Percentiles rank a stretch among this genome's conserved stretches.
These are phyloP conservation scores for Acanthochromis polyacanthus DNA, from an alignment of 2,113 vertebrate genomes.

Conservation along the genomic window DNA sequence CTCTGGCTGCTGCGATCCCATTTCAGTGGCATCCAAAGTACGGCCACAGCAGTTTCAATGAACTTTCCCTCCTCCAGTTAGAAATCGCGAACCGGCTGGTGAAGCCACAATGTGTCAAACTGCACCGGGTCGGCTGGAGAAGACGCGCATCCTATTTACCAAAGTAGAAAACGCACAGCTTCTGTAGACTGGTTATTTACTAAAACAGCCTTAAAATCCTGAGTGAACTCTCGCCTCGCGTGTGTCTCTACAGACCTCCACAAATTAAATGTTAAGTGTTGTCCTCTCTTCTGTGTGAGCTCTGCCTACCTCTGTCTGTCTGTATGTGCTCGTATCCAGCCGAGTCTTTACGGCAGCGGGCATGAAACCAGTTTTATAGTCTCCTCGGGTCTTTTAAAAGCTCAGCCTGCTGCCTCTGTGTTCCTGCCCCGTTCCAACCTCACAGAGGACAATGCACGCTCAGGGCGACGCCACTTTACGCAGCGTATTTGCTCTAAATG, in stretches of 20 bases:
- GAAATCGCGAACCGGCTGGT: conserved; percentile 3
- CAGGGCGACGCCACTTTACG: conserved; percentile 46
- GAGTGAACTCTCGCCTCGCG: conserved; percentile 7
- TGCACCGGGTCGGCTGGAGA: conserved; percentile 41
- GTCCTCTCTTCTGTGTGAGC: conserved; percentile 43
- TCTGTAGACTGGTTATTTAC: neutral
- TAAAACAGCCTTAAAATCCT: neutral
- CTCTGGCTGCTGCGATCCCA: conserved; percentile 72
- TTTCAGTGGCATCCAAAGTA: conserved; percentile 70
- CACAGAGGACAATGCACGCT: conserved; percentile 62
- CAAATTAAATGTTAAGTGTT: conserved; percentile 10
- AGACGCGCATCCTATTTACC: conserved; percentile 69
- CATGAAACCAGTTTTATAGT: conserved; percentile 79
- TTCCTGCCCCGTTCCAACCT: conserved; percentile 64
- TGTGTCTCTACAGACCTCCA: conserved; percentile 23
- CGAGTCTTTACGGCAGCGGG: conserved; percentile 65
- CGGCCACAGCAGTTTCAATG: conserved; percentile 48
- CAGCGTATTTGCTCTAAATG: conserved; percentile 30
- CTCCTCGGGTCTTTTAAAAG: conserved; percentile 73
- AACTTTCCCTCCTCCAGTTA: conserved; percentile 20
- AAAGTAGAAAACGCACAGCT: conserved; percentile 17
- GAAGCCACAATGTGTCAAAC: conserved; percentile 64
- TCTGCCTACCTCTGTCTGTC: conserved; percentile 53
- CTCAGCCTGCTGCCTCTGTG: conserved; percentile 62
- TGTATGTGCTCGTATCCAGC: conserved; percentile 57